These are phyloP conservation scores for Papilio helenus DNA, from an alignment of 1,140 invertebrate genomes.

Conservation along the genomic window DNA sequence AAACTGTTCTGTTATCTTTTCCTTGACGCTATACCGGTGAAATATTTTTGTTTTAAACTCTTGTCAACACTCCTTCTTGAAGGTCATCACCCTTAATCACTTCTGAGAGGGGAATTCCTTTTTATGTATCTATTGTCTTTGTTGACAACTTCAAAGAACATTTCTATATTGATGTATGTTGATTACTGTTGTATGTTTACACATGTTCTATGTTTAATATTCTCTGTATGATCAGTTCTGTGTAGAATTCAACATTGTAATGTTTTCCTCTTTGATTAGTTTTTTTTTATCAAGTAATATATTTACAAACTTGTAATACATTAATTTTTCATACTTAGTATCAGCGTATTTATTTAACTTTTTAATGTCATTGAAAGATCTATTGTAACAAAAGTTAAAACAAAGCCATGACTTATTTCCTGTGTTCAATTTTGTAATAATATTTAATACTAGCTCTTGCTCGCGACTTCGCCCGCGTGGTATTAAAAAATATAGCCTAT, in stretches of 20 bases:
- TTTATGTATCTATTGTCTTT: conserved; percentile 3
- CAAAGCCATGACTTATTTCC: not conserved
- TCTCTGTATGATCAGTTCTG: not conserved
- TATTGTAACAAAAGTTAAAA: not conserved
- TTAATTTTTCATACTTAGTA: not conserved
- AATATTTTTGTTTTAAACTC: not conserved
- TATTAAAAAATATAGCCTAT: too few relatives aligned
- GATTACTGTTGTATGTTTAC: not conserved
- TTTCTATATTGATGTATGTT: not conserved
- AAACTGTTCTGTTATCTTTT: not conserved
- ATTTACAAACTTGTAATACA: too few relatives aligned
- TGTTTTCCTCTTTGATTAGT: not conserved
- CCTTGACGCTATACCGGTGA: not conserved
- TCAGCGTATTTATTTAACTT: not conserved
- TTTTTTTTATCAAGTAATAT: not conserved
- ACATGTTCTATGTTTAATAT: not conserved
- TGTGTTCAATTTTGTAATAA: not conserved
- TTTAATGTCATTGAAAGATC: not conserved
- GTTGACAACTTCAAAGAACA: not conserved
- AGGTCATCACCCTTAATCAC: not conserved
- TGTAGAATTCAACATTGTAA: not conserved
- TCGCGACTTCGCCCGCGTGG: too few relatives aligned
- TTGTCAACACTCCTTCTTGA: not conserved
- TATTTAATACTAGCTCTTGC: too few relatives aligned
- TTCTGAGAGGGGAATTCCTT: not conserved